Percentiles rank a stretch among this genome's conserved stretches.
Evolutionary conservation across 2,113 vertebrate species (phyloP).

Genomic region (Phyllostomus hastatus): DNA sequence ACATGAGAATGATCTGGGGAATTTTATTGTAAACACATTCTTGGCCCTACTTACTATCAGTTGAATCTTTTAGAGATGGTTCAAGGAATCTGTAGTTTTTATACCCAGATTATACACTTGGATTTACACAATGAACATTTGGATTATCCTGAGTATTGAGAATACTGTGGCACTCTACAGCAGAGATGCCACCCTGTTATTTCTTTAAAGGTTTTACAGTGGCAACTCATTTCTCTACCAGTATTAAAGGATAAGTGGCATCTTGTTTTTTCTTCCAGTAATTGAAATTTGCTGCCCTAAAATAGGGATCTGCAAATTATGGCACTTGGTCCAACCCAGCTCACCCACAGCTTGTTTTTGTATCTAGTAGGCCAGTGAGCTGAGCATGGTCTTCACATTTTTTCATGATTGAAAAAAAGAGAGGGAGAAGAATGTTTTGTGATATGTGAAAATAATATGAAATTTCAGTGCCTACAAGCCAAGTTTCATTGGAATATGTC

Average conservation of each 20-base stretch:
- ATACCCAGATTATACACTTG: neutral
- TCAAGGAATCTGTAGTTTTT: neutral
- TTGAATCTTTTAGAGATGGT: neutral
- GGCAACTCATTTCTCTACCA: neutral
- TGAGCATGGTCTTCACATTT: neutral
- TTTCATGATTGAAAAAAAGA: neutral
- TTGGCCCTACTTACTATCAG: neutral
- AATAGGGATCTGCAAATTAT: neutral
- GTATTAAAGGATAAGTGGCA: neutral
- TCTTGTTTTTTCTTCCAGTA: neutral
- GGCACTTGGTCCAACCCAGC: neutral
- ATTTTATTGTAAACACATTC: neutral
- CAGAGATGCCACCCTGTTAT: neutral
- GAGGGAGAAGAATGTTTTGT: neutral
- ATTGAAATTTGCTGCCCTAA: neutral
- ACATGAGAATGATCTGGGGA: neutral
- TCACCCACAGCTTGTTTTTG: neutral
- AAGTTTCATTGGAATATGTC: neutral
- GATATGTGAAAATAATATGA: neutral
- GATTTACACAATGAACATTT: neutral
- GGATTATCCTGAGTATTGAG: neutral
- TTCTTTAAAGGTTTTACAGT: neutral
- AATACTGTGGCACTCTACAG: neutral
- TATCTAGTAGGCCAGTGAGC: neutral
- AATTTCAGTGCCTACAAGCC: neutral